phyloP scores from a whole-genome alignment of 2,888 invertebrate genomes.

The Mamestra brassicae region DNA sequence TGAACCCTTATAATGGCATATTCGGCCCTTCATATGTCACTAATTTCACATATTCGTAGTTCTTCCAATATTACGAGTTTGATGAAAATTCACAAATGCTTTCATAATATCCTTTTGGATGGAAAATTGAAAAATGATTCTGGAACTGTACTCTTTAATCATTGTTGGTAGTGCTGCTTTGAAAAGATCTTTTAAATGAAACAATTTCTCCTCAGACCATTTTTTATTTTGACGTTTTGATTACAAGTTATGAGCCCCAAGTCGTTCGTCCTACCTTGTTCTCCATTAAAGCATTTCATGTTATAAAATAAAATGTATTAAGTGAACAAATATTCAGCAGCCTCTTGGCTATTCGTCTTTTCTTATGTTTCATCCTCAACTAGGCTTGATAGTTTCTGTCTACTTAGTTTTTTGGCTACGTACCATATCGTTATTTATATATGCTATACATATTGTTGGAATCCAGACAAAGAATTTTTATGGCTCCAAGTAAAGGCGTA shows the following conservation, averaged over 20 bases:
- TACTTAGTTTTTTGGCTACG: constrained; percentile 61
- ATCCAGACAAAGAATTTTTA: constrained; percentile 79
- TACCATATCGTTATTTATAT: constrained; percentile 58
- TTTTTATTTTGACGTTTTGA: constrained; percentile 65
- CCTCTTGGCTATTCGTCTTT: constrained; percentile 36
- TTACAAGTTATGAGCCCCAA: constrained; percentile 53
- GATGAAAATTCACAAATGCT: constrained; percentile 53
- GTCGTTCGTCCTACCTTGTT: constrained; percentile 52
- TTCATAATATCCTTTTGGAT: constrained; percentile 35
- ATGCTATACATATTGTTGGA: constrained; percentile 69
- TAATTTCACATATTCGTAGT: constrained; percentile 43
- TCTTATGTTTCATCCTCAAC: constrained; percentile 51
- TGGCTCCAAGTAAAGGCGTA: constrained; percentile 71
- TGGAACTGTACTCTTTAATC: constrained; percentile 40
- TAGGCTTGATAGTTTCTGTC: constrained; percentile 50
- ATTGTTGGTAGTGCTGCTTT: constrained; percentile 26
- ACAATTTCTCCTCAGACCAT: constrained; percentile 57
- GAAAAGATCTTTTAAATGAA: constrained; percentile 52
- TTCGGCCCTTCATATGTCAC: constrained; percentile 59
- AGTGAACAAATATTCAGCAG: constrained; percentile 39
- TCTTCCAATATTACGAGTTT: constrained; percentile 45
- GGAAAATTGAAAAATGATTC: constrained; percentile 31
- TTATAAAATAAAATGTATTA: constrained; percentile 38
- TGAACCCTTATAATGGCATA: constrained; percentile 58
- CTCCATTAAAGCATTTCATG: constrained; percentile 43